Evolutionary conservation across 2,113 vertebrate species (phyloP).

Genomic region (Pionites leucogaster): DNA sequence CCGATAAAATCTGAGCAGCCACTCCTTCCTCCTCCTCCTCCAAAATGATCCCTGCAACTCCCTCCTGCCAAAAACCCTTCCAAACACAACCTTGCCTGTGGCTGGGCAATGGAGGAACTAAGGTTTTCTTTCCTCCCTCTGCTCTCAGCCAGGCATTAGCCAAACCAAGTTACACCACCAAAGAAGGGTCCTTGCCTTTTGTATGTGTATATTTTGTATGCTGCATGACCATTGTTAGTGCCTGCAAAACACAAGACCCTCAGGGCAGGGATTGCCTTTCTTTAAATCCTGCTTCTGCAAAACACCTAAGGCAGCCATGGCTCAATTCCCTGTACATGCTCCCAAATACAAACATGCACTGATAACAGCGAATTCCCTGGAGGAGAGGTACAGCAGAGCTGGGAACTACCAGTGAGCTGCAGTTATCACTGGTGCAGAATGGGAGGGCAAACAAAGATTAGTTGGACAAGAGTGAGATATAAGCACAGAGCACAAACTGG

Average conservation of each 20-base stretch:
- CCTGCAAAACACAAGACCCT: not conserved
- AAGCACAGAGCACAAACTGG: not conserved
- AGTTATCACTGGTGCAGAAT: not conserved
- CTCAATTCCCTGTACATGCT: not conserved
- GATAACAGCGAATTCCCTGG: not conserved
- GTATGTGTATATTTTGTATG: too few species aligned
- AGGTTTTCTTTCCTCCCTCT: not conserved
- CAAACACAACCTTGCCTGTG: not conserved
- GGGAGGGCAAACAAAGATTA: not conserved
- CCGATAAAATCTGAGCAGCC: slow-evolving; percentile 27
- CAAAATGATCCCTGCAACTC: not conserved
- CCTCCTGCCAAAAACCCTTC: not conserved
- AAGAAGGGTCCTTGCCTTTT: not conserved
- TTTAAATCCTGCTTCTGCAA: not conserved
- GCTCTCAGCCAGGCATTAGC: not conserved
- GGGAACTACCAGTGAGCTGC: not conserved
- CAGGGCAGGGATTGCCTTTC: not conserved
- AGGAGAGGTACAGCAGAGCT: not conserved
- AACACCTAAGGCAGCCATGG: not conserved
- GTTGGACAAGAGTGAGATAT: not conserved
- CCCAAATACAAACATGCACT: not conserved
- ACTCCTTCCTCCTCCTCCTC: slow-evolving; percentile 32
- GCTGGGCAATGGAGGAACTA: not conserved
- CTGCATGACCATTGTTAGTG: not conserved
- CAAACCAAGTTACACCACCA: not conserved